Base-by-base conservation (phyloP, 2,113 vertebrate genomes). In the Paedocypris sp. region DNA sequence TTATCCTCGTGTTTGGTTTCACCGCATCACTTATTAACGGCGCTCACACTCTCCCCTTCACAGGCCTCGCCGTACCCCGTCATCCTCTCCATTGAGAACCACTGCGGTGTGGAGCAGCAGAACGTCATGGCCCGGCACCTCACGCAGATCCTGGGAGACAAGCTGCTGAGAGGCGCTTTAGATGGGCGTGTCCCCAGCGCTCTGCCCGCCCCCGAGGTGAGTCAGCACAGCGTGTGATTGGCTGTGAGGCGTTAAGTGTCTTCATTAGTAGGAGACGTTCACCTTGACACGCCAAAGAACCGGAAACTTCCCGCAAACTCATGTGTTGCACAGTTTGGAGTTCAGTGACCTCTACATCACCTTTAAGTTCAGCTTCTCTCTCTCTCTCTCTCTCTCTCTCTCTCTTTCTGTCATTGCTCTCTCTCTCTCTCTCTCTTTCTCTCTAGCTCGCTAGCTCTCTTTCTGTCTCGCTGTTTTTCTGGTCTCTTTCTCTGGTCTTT, bases 41-140 rank as follows among this genome's bases (percentile, higher is more conserved):
- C 16, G 38, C 5, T 31, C 29, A 25, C 72, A n/a, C 38, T 39
- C 31, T 41, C 11, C 36, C 39, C 45, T 58, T 61, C 6, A 4
- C 78, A 97, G 94, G 80, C 77, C 1, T 93, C 92, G 0, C 82
- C 91, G 39, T 94, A 90, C 72, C 94, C 94, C 0, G 84, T 98
- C 67, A 92, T 98, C 77, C 72, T 98, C 73, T 97, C 94, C 20
- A 79, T 95, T 47, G 92, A 97, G 79, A 97, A 93, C 80, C 94
- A 98, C 74, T 98, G 94, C 73, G 83, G 85, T 43, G 57, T 90
- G 56, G 91, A 92, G 62, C 93, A 98, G 60, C 92, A 97, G 76
- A 79, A 83, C 46, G 79, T 82, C 42, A 82, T 94, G 81, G 91
- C 83, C 2, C 83, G 77, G 11, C 88, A 94, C 73, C 86, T 98